Percentiles rank a stretch among this genome's conserved stretches.
These are phyloP conservation scores for Chionomys nivalis DNA, from an alignment of 2,113 vertebrate species.

Conservation along the genomic window DNA sequence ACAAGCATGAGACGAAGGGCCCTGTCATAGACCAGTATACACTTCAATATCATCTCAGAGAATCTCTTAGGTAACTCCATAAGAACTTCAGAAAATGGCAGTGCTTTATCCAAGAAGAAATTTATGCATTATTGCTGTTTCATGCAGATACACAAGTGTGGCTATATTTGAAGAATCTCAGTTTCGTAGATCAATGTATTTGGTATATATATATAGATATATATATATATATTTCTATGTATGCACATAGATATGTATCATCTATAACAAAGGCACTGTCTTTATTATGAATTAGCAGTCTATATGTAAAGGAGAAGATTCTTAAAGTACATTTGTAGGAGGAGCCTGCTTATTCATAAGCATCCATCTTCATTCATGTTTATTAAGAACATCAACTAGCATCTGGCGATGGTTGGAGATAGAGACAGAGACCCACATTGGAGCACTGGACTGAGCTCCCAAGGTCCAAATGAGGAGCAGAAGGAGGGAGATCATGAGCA, in stretches of 20 bases:
- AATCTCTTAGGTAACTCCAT: background rate
- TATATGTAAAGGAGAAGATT: background rate
- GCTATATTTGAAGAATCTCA: background rate
- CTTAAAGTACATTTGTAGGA: background rate
- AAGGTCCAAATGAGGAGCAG: too few species aligned
- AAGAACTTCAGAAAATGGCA: background rate
- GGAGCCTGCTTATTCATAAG: too few species aligned
- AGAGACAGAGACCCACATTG: too few species aligned
- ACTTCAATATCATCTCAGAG: background rate
- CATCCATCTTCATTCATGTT: background rate
- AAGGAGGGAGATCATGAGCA: too few species aligned
- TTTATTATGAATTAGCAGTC: background rate
- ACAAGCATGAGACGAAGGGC: slow-evolving; percentile 62
- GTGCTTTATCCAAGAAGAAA: background rate
- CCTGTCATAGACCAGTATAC: background rate
- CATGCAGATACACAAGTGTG: background rate
- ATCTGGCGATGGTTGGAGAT: too few species aligned
- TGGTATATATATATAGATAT: background rate
- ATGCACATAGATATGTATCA: background rate
- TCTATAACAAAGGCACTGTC: background rate
- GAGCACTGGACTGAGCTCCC: too few species aligned
- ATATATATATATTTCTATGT: background rate
- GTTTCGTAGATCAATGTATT: background rate
- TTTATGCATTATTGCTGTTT: background rate
- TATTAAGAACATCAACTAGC: background rate